phyloP scores from a whole-genome alignment of 2,888 invertebrate genomes.

The Torymus auratus region DNA sequence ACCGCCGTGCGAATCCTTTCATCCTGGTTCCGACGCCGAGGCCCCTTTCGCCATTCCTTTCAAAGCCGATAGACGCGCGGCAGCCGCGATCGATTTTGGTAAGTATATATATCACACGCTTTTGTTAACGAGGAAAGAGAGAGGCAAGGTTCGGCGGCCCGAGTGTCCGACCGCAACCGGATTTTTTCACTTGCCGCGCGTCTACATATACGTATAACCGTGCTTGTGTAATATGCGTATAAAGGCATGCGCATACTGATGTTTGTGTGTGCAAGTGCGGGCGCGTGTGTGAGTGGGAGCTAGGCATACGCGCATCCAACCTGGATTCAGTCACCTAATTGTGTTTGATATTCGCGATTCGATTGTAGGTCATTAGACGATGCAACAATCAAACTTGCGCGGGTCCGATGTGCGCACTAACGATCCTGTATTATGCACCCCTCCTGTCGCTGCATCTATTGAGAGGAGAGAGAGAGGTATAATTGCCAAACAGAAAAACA shows the following conservation, averaged over 20 bases:
- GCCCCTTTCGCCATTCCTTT: too few species aligned
- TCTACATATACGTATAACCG: too few species aligned
- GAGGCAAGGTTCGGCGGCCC: constrained; percentile 6
- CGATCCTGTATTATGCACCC: constrained; percentile 46
- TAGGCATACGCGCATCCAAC: not conserved
- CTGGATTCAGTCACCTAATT: constrained; percentile 36
- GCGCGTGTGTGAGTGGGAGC: not conserved
- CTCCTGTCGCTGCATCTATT: not conserved
- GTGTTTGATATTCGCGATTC: constrained; percentile 50
- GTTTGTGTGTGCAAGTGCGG: not conserved
- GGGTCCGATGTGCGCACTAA: constrained; percentile 13
- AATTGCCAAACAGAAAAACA: constrained; percentile 17
- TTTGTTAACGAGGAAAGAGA: constrained; percentile 20
- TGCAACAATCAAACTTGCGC: constrained; percentile 48
- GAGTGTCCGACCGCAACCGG: constrained; percentile 31
- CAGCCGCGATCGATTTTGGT: constrained; percentile 14
- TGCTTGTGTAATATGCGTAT: not conserved
- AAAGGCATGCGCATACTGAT: too few species aligned
- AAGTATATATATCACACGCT: not conserved
- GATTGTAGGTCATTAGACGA: constrained; percentile 49
- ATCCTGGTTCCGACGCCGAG: not conserved
- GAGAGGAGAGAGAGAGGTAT: not conserved
- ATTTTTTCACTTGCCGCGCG: constrained; percentile 35
- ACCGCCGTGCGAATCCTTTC: constrained; percentile 46
- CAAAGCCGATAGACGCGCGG: too few species aligned